Evolutionary conservation across 2,888 invertebrate species (phyloP).

Genomic region (Machimus atricapillus): DNA sequence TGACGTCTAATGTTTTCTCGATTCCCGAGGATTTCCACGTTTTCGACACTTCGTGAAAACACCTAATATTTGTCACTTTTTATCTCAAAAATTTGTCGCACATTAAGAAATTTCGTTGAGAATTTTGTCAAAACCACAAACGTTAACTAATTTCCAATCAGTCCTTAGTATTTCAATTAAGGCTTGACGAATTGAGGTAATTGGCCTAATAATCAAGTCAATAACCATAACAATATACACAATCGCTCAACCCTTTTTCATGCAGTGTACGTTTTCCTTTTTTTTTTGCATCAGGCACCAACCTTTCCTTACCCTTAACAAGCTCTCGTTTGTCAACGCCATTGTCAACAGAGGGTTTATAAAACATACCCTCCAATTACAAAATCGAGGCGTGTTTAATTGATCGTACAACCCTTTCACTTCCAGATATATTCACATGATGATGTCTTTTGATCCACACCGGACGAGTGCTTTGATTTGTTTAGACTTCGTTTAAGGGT

Average conservation of each 20-base stretch:
- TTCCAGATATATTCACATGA: not conserved
- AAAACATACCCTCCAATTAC: not conserved
- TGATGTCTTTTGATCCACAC: not conserved
- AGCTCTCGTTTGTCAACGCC: not conserved
- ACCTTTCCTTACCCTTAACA: not conserved
- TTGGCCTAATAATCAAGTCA: not conserved
- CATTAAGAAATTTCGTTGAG: too few relatives aligned
- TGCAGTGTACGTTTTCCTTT: not conserved
- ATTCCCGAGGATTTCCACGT: too few relatives aligned
- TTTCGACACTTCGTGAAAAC: too few relatives aligned
- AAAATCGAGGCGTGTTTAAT: not conserved
- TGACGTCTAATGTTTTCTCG: too few relatives aligned
- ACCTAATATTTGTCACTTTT: too few relatives aligned
- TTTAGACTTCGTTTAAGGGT: not conserved
- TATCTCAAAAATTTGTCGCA: too few relatives aligned
- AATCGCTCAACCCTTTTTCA: not conserved
- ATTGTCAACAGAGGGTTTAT: not conserved
- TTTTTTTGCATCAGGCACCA: not conserved
- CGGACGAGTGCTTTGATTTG: slow-evolving; percentile 4
- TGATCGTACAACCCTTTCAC: slow-evolving; percentile 6
- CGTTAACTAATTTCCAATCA: too few relatives aligned
- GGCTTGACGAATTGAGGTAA: not conserved
- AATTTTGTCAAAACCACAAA: too few relatives aligned
- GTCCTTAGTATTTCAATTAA: not conserved
- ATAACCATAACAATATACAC: not conserved